Evolutionary conservation across 1,140 invertebrate species (phyloP), one percentile per base, ranked within the genome.

Genomic region (Mycetomoellerius zeteki): DNA sequence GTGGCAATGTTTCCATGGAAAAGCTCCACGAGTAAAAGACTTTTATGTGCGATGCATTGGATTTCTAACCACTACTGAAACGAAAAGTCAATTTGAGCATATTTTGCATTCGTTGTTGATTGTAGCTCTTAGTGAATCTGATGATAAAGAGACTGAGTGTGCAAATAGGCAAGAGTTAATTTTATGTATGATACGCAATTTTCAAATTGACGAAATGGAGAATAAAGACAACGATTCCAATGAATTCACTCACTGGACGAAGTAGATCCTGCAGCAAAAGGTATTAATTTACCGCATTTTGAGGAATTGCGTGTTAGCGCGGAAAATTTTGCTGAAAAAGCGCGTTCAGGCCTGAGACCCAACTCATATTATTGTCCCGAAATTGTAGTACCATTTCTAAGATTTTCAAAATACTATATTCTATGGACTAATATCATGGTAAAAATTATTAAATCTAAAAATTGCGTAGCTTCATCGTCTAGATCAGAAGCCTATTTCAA

Each of bases 401-500:
- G n/a, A 67, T 67, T 67, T 5, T 5, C 65, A 43, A 43, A 1
- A 24, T 67, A 67, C 47, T 67, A 43, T 21, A n/a, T 67, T 43
- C n/a, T 67, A 10, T 67, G 65, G 65, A 67, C 65, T 7, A 67
- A 67, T 47, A n/a, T 67, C 3, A 67, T 67, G 65, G 3, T 47
- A 21, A 6, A n/a, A 67, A 37, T n/a, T 16, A 47, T 12, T 21
- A 47, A 67, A 67, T 47, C 65, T 12, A 21, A 67, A 4, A 21
- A 67, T 47, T 4, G 1, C n/a, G 65, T 67, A n/a, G 33, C 37
- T 72, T 72, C 69, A 8, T 71, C 43, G 5, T 10, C 67, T 47
- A 47, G 12, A 50, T 71, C 67, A 47, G 69, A 72, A 30, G 24
- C 69, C 5, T 72, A 72, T n/a, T 72, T 72, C 47, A 72, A 72